Conservation (phyloP, 2,888 invertebrate species). For the Meiosimyza decipiens region DNA sequence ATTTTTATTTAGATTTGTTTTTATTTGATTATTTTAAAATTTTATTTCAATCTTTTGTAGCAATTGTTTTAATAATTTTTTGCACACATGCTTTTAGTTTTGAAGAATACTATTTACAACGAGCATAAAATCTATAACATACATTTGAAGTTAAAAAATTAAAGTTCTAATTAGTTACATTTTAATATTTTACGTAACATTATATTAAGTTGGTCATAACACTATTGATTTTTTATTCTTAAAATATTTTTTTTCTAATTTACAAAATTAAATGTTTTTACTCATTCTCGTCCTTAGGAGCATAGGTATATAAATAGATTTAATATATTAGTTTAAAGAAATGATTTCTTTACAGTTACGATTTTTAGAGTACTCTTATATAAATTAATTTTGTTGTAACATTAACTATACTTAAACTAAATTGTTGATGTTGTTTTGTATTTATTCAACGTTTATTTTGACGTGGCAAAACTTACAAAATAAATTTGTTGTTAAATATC, state of each 20-base stretch:
- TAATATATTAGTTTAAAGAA: conserved; percentile 51
- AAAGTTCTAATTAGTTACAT: too few relatives aligned
- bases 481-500: too few relatives aligned
- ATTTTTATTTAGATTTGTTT: conserved; percentile 9
- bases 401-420: conserved; percentile 23
- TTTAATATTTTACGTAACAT: neutral
- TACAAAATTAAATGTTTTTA: conserved; percentile 21
- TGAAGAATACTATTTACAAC: conserved; percentile 26
- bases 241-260: conserved; percentile 9
- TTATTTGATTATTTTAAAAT: conserved; percentile 30
- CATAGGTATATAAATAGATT: conserved; percentile 27
- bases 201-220: conserved; percentile 10
- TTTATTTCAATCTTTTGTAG: conserved; percentile 12
- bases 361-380: neutral
- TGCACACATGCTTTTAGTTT: conserved; percentile 15
- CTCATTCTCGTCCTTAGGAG: conserved; percentile 13
- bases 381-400: neutral
- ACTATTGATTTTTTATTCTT: conserved; percentile 5
- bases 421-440: neutral
- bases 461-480: neutral
- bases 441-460: neutral
- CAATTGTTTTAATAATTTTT: neutral
- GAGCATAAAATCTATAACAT: conserved; percentile 1
- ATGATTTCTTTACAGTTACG: conserved; percentile 56
- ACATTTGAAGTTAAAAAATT: too few relatives aligned